Evolutionary conservation across 2,888 invertebrate genomes (phyloP).

Genomic region (Luperina nickerlii): DNA sequence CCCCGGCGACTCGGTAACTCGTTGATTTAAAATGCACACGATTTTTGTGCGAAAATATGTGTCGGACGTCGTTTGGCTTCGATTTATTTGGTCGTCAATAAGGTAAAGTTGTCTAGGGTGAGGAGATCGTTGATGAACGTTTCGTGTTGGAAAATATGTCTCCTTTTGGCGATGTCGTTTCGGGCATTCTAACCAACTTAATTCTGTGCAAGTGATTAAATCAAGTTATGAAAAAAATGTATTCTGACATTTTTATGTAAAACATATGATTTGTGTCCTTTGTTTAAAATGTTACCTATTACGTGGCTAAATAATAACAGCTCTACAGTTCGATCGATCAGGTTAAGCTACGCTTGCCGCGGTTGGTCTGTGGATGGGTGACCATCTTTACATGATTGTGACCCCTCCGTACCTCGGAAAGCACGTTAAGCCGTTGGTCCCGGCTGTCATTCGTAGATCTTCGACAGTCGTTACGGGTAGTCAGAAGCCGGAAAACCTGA

Average conservation of each 20-base stretch:
- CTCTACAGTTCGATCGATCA: too few relatives aligned
- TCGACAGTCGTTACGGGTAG: too few relatives aligned
- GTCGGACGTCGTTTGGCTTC: constrained; percentile 60
- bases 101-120: constrained; percentile 50
- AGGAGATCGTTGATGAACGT: constrained; percentile 29
- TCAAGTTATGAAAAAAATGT: not conserved
- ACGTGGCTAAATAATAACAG: not conserved
- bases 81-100: constrained; percentile 63
- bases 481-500: too few relatives aligned
- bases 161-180: not conserved
- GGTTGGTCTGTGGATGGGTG: too few relatives aligned
- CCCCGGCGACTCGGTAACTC: constrained; percentile 69
- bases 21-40: constrained; percentile 73
- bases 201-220: not conserved
- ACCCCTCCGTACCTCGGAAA: too few relatives aligned
- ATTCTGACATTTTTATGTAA: not conserved
- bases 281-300: not conserved
- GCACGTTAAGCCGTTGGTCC: too few relatives aligned
- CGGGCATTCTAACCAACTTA: not conserved
- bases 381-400: too few relatives aligned
- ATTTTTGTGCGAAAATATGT: constrained; percentile 71
- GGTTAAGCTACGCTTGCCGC: too few relatives aligned
- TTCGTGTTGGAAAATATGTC: not conserved
- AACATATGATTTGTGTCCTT: not conserved
- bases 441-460: too few relatives aligned